Conservation (phyloP, 2,113 vertebrate species). For the Lampris megalopsis region DNA sequence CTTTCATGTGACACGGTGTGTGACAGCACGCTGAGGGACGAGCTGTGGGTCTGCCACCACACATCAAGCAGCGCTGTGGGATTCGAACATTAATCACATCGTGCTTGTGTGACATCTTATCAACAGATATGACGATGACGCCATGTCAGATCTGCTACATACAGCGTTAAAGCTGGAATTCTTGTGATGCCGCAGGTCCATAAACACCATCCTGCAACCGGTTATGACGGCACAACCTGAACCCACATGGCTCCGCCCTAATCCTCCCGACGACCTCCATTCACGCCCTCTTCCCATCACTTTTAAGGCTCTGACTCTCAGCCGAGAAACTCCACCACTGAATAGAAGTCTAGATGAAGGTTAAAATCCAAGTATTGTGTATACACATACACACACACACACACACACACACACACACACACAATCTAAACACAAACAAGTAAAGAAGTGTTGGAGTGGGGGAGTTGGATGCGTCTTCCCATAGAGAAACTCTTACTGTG, state of each 20-base stretch:
- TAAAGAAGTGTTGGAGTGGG: too few relatives aligned
- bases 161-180: constrained; percentile 1
- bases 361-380: neutral
- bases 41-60: neutral
- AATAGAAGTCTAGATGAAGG: constrained; percentile 1
- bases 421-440: too few relatives aligned
- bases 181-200: constrained; percentile 11
- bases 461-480: too few relatives aligned
- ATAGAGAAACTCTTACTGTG: too few relatives aligned
- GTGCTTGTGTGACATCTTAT: constrained; percentile 28
- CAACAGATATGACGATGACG: constrained; percentile 29
- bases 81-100: neutral
- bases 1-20: constrained; percentile 40
- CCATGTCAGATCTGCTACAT: neutral
- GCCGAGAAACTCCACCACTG: neutral
- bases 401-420: too few relatives aligned
- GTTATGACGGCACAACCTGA: neutral
- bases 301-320: constrained; percentile 1
- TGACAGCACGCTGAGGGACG: neutral
- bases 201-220: neutral
- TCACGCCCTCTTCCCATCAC: constrained; percentile 1
- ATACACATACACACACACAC: too few relatives aligned
- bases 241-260: neutral
- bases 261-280: constrained; percentile 17
- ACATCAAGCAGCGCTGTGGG: too few relatives aligned